Evolutionary conservation across 2,113 vertebrate genomes (phyloP).

Genomic region (Condylura cristata): DNA sequence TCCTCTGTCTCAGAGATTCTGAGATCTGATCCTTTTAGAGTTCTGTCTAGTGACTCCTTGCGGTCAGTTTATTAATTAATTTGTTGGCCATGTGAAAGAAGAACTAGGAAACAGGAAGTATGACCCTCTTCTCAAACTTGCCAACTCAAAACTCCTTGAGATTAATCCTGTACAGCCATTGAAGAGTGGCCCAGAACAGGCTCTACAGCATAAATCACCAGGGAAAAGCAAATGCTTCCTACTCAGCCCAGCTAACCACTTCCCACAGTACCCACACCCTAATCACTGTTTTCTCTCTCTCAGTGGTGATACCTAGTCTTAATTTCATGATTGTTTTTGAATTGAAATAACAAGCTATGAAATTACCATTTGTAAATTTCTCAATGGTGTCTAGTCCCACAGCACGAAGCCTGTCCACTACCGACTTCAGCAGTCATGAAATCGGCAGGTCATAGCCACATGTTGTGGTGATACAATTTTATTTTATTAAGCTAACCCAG

Average conservation of each 20-base stretch:
- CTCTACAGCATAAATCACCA: constrained; percentile 89
- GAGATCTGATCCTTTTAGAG: background rate
- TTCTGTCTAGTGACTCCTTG: background rate
- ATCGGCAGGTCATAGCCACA: constrained; percentile 88
- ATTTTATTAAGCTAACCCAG: constrained; percentile 77
- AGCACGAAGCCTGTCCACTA: constrained; percentile 82
- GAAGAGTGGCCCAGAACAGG: constrained; percentile 83
- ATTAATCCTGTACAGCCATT: constrained; percentile 92
- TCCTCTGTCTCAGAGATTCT: background rate
- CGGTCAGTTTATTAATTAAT: constrained; percentile 49
- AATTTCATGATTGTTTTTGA: constrained; percentile 83
- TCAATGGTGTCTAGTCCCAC: constrained; percentile 83
- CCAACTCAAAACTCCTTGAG: constrained; percentile 92
- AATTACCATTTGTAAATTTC: constrained; percentile 85
- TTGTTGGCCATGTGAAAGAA: constrained; percentile 90
- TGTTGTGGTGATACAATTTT: constrained; percentile 79
- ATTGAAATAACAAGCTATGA: constrained; percentile 82
- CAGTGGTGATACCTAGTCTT: constrained; percentile 82
- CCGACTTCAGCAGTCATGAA: constrained; percentile 84
- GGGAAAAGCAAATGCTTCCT: constrained; percentile 93
- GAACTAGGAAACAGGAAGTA: constrained; percentile 87
- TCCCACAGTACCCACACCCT: constrained; percentile 85
- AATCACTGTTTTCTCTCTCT: constrained; percentile 85
- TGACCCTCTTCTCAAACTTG: constrained; percentile 89
- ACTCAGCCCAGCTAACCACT: constrained; percentile 84